Base-by-base conservation (phyloP, 2,888 invertebrate species). In the Cosmia trapezina region DNA sequence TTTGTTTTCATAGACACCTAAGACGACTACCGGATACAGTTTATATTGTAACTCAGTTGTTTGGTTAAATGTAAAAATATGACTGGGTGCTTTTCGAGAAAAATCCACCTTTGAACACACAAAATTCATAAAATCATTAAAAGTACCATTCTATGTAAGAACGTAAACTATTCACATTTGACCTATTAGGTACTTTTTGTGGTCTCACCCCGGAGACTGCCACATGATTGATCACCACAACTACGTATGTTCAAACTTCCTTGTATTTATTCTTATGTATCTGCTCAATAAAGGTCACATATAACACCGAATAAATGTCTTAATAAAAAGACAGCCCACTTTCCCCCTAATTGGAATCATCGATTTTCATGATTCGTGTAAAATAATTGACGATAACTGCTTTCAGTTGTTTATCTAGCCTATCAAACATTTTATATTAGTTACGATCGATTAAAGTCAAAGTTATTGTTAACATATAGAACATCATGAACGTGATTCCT, bases 201-300 rank as follows among this genome's bases (percentile, higher is more conserved):
- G 53, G 57, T 74, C 56, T 65, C 56, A 66, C 77, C 67, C 56
- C 49, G 47, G 63, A 73, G 74, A 67, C 70, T 71, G 64, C 19
- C 61, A 70, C 85, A 85, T 83, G 85, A 83, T 84, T 80, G 80
- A 84, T 84, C 64, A 74, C 77, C 60, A 43, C 69, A 73, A 72
- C 70, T 78, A 57, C 45, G 64, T 65, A 65, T 60, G 64, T 76
- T 70, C 67, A 47, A 75, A 81, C 75, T 81, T 78, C 63, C 51
- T 4, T 56, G 33, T 73, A 56, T 75, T 75, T 76, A 73, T 81
- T 67, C 47, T 51, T 65, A 57, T 65, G 28, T 72, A 70, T 67
- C 68, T 73, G 51, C n/a, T 68, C 64, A 71, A 73, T 83, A 80
- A 83, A 73, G 53, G 70, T 80, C 67, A 65, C 70, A 49, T 7